Evolutionary conservation across 2,797 vertebrate species (phyloP).

Genomic region (Triplophysa bombifrons): DNA sequence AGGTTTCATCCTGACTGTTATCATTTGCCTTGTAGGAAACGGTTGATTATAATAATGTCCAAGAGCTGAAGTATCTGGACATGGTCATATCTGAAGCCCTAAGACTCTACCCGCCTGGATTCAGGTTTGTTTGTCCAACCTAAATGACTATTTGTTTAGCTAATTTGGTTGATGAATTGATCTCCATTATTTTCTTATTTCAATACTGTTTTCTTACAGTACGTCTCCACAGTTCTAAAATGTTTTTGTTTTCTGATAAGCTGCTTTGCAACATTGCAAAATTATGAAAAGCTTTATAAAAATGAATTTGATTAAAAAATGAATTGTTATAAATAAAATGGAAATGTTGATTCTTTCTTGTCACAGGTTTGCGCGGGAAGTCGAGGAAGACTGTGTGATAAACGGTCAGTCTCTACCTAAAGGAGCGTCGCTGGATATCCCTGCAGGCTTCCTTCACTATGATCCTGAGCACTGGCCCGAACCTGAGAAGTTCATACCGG

Average conservation of each 20-base stretch:
- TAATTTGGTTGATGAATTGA: too few relatives aligned
- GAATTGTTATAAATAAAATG: too few relatives aligned
- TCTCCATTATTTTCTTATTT: too few relatives aligned
- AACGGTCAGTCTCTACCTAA: constrained; percentile 84
- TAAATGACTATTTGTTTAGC: too few relatives aligned
- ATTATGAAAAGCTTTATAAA: too few relatives aligned
- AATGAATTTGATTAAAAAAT: too few relatives aligned
- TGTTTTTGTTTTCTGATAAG: too few relatives aligned
- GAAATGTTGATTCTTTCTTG: not conserved
- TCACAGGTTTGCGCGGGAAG: constrained; percentile 83
- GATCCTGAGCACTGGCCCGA: constrained; percentile 87
- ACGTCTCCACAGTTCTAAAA: too few relatives aligned
- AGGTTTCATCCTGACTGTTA: not conserved
- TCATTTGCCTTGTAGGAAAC: constrained; percentile 70
- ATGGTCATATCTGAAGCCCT: constrained; percentile 92
- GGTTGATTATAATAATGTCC: constrained; percentile 82
- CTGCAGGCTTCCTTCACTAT: constrained; percentile 85
- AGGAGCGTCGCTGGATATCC: constrained; percentile 82
- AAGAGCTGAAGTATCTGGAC: constrained; percentile 91
- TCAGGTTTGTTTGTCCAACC: constrained; percentile 79
- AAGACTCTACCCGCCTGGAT: constrained; percentile 91
- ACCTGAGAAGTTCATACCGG: constrained; percentile 88
- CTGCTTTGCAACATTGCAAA: too few relatives aligned
- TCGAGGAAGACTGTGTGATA: constrained; percentile 80
- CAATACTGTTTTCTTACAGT: not conserved